These are phyloP conservation scores for Lordiphosa mommai DNA, from an alignment of 1,140 invertebrate genomes.

Conservation along the genomic window DNA sequence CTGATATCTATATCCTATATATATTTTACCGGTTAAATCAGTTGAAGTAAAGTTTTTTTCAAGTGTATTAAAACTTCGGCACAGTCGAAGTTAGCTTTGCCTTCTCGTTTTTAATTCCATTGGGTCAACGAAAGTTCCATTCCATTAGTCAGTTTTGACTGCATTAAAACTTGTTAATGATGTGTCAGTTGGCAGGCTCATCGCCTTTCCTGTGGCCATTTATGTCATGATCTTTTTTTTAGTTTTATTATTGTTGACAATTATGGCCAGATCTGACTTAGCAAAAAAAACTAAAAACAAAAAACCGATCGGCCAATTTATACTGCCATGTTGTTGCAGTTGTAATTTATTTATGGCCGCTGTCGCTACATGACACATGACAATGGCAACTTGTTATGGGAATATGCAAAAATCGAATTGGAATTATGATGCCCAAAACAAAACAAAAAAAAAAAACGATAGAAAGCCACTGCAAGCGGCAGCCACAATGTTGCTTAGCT, in stretches of 20 bases:
- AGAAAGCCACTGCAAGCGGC: constrained; percentile 16
- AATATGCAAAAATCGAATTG: constrained; percentile 75
- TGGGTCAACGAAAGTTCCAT: constrained; percentile 2
- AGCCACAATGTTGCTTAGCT: constrained; percentile 9
- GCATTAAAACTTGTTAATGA: constrained; percentile 56
- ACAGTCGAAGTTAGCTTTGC: too few relatives aligned
- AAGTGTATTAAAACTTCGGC: too few relatives aligned
- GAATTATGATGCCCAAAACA: constrained; percentile 74
- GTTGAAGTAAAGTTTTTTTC: too few relatives aligned
- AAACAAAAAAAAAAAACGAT: constrained; percentile 29
- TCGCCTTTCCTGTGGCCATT: constrained; percentile 33
- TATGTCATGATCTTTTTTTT: constrained; percentile 37
- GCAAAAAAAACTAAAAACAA: too few relatives aligned
- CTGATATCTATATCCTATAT: too few relatives aligned
- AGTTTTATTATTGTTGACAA: constrained; percentile 71
- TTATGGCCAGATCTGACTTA: constrained; percentile 44
- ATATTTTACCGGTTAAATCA: too few relatives aligned
- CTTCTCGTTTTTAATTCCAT: too few relatives aligned
- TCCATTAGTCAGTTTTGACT: constrained; percentile 28
- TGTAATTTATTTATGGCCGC: constrained; percentile 76
- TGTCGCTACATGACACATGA: constrained; percentile 75
- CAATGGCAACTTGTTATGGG: constrained; percentile 75
- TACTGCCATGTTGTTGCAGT: constrained; percentile 62
- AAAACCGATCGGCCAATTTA: constrained; percentile 53
- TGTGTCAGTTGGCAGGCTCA: constrained; percentile 47